These are phyloP conservation scores for Cistogaster globosa DNA, from an alignment of 2,888 invertebrate species.

Conservation along the genomic window DNA sequence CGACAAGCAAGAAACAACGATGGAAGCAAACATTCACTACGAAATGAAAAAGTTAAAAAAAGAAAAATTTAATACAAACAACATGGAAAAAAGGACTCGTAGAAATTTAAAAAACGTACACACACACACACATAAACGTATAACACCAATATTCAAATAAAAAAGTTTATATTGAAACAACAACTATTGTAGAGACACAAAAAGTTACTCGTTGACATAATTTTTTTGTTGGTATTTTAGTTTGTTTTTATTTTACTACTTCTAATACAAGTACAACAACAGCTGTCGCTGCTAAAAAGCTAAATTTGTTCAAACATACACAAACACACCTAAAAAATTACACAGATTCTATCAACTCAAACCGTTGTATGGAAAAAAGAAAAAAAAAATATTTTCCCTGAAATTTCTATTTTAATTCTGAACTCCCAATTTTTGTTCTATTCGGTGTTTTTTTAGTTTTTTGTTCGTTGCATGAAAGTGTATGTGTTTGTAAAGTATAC, in stretches of 20 bases:
- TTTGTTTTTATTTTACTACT: slow-evolving; percentile 49
- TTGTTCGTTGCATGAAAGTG: neutral
- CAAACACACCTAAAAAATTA: slow-evolving; percentile 23
- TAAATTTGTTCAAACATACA: slow-evolving; percentile 44
- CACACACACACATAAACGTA: slow-evolving; percentile 5
- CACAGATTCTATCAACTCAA: slow-evolving; percentile 60
- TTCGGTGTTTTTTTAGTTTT: neutral
- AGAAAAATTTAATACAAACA: slow-evolving; percentile 50
- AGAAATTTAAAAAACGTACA: slow-evolving; percentile 30
- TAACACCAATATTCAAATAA: neutral
- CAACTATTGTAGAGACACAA: slow-evolving; percentile 73
- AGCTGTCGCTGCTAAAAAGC: slow-evolving; percentile 56
- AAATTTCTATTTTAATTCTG: slow-evolving; percentile 40
- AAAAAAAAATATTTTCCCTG: slow-evolving; percentile 9
- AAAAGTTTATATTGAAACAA: slow-evolving; percentile 70
- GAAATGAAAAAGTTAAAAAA: slow-evolving; percentile 37
- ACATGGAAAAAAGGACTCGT: slow-evolving; percentile 45
- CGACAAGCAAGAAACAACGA: slow-evolving; percentile 57
- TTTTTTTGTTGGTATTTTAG: slow-evolving; percentile 73
- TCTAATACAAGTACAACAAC: slow-evolving; percentile 34
- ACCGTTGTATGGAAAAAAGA: neutral
- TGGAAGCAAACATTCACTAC: slow-evolving; percentile 59
- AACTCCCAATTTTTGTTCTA: slow-evolving; percentile 57
- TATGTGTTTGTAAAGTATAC: neutral
- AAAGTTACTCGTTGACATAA: slow-evolving; percentile 80